Conservation (phyloP, 2,797 vertebrate species). For the Pseudomugil tenellus region DNA sequence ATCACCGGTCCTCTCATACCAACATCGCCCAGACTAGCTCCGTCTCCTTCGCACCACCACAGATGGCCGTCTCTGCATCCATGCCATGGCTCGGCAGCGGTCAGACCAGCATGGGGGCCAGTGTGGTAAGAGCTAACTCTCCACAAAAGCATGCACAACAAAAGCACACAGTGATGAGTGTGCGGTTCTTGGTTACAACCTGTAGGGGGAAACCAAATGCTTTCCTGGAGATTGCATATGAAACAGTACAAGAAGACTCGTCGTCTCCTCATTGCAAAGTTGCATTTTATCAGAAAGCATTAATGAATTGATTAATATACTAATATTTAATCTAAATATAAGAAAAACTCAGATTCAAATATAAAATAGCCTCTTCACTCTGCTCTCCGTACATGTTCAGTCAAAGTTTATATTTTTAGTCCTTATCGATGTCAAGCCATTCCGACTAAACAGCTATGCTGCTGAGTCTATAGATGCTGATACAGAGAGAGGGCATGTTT, state of each 20-base stretch:
- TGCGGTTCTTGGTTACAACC: constrained; percentile 42
- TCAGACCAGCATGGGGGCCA: constrained; percentile 95
- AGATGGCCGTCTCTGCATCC: constrained; percentile 89
- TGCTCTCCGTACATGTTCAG: constrained; percentile 15
- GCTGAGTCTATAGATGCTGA: constrained; percentile 79
- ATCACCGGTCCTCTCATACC: constrained; percentile 93
- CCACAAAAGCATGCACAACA: constrained; percentile 8
- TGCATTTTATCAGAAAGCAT: neutral
- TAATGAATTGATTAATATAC: neutral
- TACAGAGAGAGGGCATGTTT: constrained; percentile 55
- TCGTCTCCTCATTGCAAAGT: neutral
- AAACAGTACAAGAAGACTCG: neutral
- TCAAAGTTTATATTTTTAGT: constrained; percentile 46
- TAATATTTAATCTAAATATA: neutral
- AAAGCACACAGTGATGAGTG: neutral
- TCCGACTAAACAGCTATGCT: constrained; percentile 78
- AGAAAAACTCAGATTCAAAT: neutral
- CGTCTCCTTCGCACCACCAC: constrained; percentile 83
- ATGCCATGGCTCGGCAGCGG: constrained; percentile 98
- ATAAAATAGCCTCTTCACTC: neutral
- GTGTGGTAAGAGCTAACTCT: constrained; percentile 85
- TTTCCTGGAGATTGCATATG: neutral
- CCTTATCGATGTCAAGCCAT: constrained; percentile 53
- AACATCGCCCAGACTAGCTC: constrained; percentile 89
- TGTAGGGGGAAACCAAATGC: constrained; percentile 55